Conservation (phyloP, 2,888 invertebrate genomes). For the Eumerus sabulonum region DNA sequence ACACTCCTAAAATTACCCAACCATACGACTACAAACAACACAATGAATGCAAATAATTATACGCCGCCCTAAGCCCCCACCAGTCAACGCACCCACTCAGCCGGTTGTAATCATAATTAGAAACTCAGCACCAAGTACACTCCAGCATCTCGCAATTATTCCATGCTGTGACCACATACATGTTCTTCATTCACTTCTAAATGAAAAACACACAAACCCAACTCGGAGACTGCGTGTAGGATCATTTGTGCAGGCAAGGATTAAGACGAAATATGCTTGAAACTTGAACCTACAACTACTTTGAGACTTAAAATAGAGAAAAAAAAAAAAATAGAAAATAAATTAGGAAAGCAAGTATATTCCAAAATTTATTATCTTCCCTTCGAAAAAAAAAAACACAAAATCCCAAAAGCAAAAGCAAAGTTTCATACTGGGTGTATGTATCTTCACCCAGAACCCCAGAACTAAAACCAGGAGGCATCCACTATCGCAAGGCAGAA, state of each 20-base stretch:
- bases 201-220: slow-evolving; percentile 55
- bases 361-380: slow-evolving; percentile 52
- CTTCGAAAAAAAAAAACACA: slow-evolving; percentile 58
- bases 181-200: slow-evolving; percentile 8
- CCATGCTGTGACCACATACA: slow-evolving; percentile 58
- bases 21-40: neutral
- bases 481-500: slow-evolving; percentile 44
- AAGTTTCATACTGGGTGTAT: slow-evolving; percentile 57
- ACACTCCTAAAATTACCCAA: too few species aligned
- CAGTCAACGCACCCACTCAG: neutral
- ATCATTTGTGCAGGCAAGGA: neutral
- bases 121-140: slow-evolving; percentile 55
- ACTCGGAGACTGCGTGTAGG: neutral
- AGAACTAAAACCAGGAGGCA: slow-evolving; percentile 64
- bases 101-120: slow-evolving; percentile 60
- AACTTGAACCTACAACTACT: slow-evolving; percentile 62
- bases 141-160: slow-evolving; percentile 54
- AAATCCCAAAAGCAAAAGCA: slow-evolving; percentile 70
- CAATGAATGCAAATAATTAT: slow-evolving; percentile 47
- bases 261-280: slow-evolving; percentile 52
- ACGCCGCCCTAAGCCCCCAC: slow-evolving; percentile 17
- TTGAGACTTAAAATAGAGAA: slow-evolving; percentile 43
- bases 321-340: slow-evolving; percentile 69
- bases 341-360: slow-evolving; percentile 60
- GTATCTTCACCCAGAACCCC: too few species aligned